Conservation (phyloP, 2,113 vertebrate species). For the Neolamprologus brichardi region DNA sequence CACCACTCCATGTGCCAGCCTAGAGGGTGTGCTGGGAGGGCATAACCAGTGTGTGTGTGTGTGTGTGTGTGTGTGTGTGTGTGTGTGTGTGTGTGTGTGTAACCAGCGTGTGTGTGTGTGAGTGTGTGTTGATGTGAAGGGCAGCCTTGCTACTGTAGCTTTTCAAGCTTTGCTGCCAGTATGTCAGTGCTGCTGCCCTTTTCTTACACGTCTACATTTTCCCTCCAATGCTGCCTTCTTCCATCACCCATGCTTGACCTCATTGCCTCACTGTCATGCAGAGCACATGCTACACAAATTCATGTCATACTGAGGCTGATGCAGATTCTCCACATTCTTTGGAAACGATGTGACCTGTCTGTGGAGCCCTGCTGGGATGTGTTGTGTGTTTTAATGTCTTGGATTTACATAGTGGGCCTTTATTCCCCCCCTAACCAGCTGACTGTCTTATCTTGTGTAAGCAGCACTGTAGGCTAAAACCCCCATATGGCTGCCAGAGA, state of each 20-base stretch:
- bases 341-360: slow-evolving; percentile 10
- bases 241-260: slow-evolving; percentile 5
- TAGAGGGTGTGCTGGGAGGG: slow-evolving; percentile 56
- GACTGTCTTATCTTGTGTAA: slow-evolving; percentile 13
- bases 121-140: slow-evolving; percentile 20
- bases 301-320: background rate
- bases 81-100: background rate
- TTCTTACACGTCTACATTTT: background rate
- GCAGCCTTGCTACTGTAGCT: slow-evolving; percentile 19
- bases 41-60: slow-evolving; percentile 6
- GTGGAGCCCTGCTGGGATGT: background rate
- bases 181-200: slow-evolving; percentile 1
- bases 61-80: background rate
- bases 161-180: slow-evolving; percentile 21
- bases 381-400: background rate
- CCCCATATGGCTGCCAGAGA: background rate
- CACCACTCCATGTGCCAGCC: slow-evolving; percentile 59
- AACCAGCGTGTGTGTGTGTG: background rate
- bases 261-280: slow-evolving; percentile 12
- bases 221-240: background rate
- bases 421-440: slow-evolving; percentile 14
- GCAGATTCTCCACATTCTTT: slow-evolving; percentile 36
- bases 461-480: background rate
- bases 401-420: slow-evolving; percentile 25
- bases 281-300: slow-evolving; percentile 10